These are phyloP conservation scores for Prionailurus viverrinus DNA, from an alignment of 2,113 vertebrate genomes.

Conservation along the genomic window DNA sequence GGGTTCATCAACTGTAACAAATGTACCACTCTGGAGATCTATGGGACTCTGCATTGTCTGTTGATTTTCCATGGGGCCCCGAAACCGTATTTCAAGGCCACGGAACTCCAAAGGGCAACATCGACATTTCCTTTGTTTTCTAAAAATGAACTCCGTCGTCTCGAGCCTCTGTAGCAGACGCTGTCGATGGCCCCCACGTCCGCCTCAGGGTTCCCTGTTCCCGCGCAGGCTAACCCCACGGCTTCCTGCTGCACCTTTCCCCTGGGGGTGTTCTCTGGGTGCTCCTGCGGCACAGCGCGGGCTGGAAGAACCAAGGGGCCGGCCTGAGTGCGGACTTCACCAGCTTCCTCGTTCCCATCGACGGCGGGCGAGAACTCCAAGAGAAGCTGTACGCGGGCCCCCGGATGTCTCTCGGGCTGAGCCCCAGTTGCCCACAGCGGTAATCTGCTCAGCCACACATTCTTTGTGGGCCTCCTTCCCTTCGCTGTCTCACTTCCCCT, in stretches of 20 bases:
- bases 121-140: not conserved
- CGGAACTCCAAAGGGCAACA: not conserved
- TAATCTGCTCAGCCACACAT: too few relatives aligned
- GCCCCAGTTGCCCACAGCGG: not conserved
- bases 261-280: not conserved
- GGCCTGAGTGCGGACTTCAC: not conserved
- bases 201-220: not conserved
- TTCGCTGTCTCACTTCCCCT: not conserved
- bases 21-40: not conserved
- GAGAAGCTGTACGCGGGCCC: not conserved
- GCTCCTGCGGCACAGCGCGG: not conserved
- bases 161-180: not conserved
- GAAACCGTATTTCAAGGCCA: not conserved
- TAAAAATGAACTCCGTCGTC: not conserved
- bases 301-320: not conserved
- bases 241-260: not conserved
- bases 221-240: not conserved
- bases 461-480: not conserved
- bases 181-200: not conserved
- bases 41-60: not conserved
- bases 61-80: not conserved
- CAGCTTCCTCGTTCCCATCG: not conserved
- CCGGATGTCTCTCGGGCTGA: not conserved
- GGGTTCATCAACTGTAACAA: not conserved
- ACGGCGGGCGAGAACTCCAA: not conserved